Conservation (phyloP, 2,888 invertebrate species). For the Ormyrus rosae region DNA sequence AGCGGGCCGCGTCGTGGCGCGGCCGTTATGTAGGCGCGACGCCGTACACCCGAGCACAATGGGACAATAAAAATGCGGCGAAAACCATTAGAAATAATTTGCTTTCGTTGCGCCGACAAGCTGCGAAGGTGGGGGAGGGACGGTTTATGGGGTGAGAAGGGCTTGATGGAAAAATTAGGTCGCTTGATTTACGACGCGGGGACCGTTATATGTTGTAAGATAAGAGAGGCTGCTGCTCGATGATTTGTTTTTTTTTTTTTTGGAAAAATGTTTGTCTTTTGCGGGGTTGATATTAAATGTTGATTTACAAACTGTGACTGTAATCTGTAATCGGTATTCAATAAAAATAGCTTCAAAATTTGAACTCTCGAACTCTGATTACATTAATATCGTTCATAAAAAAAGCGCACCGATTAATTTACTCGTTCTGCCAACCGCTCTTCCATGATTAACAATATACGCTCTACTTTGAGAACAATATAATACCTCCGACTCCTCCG, state of each 20-base stretch:
- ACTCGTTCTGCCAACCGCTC: background rate
- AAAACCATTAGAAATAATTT: conserved; percentile 33
- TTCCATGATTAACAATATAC: no score
- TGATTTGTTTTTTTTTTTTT: background rate
- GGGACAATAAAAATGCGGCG: conserved; percentile 22
- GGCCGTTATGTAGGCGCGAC: conserved; percentile 19
- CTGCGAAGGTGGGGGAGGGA: no score
- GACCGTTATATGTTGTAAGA: background rate
- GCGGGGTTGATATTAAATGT: no score
- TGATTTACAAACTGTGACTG: no score
- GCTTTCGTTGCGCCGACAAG: background rate
- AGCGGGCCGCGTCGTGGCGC: conserved; percentile 19
- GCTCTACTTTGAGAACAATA: background rate
- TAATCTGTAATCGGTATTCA: no score
- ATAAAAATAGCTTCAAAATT: background rate
- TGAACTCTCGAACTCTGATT: background rate
- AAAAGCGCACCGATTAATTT: background rate
- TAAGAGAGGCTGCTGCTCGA: no score
- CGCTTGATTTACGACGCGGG: background rate
- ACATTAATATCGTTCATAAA: background rate
- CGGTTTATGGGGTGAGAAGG: background rate
- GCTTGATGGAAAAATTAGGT: background rate
- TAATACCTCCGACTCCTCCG: background rate
- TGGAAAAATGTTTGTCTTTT: background rate
- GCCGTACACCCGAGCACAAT: conserved; percentile 5